Conservation (phyloP, 2,888 invertebrate genomes). For the Argynnis bischoffii region DNA sequence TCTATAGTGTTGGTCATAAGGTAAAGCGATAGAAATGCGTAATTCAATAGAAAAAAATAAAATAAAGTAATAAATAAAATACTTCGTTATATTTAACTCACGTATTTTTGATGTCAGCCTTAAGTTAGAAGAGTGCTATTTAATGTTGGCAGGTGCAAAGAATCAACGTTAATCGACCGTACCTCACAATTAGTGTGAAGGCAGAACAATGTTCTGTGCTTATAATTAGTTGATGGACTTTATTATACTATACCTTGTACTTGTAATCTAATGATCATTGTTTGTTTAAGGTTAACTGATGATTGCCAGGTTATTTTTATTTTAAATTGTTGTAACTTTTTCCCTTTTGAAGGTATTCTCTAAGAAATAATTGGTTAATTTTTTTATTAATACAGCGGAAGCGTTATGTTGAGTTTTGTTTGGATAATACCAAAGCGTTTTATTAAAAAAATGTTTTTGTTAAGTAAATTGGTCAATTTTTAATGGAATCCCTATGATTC, state of each 20-base stretch:
- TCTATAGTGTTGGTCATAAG: no score
- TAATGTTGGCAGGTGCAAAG: constrained; percentile 20
- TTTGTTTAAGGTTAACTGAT: constrained; percentile 3
- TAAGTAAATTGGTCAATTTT: no score
- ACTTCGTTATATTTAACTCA: no score
- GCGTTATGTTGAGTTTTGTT: no score
- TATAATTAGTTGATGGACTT: background rate
- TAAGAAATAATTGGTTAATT: no score
- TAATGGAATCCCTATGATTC: no score
- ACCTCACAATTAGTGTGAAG: constrained; percentile 14
- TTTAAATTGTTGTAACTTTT: background rate
- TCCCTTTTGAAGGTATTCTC: background rate
- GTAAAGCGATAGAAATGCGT: no score
- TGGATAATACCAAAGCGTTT: no score
- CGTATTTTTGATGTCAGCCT: background rate
- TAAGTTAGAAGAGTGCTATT: constrained; percentile 3
- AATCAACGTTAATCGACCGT: constrained; percentile 11
- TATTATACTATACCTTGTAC: background rate
- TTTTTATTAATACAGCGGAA: no score
- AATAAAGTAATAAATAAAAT: no score
- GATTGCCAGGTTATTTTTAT: background rate
- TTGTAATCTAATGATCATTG: background rate
- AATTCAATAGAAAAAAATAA: no score
- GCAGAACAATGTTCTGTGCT: background rate
- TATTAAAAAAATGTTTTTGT: no score